Base-by-base conservation (phyloP, 2,113 vertebrate species). In the Laticauda laticaudata region DNA sequence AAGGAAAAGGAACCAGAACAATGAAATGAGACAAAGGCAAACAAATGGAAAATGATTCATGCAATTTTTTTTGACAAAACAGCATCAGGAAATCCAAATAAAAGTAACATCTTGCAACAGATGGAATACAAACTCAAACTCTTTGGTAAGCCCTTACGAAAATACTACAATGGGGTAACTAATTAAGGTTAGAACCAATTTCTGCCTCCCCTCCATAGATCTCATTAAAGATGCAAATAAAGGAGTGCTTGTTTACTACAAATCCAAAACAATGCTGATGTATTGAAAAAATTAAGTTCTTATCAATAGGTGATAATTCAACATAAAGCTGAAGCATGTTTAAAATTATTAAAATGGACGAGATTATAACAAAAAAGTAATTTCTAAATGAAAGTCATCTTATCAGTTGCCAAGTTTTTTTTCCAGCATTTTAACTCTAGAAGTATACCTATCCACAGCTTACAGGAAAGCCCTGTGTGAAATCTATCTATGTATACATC, bases 81-180 rank as follows among this genome's bases (percentile, higher is more conserved):
- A 97, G 97, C 81, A 92, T 97, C 39, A 89, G 96, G 95, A 98
- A 97, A 96, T 97, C 96, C 97, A 98, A 98, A 97, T 97, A 98
- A 97, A 97, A 97, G 97, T 96, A 97, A 97, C 94, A 96, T 98
- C 96, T 94, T 96, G 95, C 95, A 96, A 97, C 97, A 98, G 96
- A 97, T 97, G 97, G 97, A 97, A 97, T 95, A 97, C 92, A 97
- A 98, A 96, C 91, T 96, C 96, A 9, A 55, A 55, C 55, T 55
- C 55, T 55, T 55, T 55, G 55, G 55, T 55, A 90, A 97, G 96
- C 95, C 95, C 88, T 94, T 97, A 93, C 94, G 54, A 53, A 96
- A 97, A 97, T 93, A 95, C 92, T 96, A 96, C 89, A 94, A 97
- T 97, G 97, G 97, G 94, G 21, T 92, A 96, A 95, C 94, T 97